Evolutionary conservation across 2,113 vertebrate genomes (phyloP).

Genomic region (Embiotoca jacksoni): DNA sequence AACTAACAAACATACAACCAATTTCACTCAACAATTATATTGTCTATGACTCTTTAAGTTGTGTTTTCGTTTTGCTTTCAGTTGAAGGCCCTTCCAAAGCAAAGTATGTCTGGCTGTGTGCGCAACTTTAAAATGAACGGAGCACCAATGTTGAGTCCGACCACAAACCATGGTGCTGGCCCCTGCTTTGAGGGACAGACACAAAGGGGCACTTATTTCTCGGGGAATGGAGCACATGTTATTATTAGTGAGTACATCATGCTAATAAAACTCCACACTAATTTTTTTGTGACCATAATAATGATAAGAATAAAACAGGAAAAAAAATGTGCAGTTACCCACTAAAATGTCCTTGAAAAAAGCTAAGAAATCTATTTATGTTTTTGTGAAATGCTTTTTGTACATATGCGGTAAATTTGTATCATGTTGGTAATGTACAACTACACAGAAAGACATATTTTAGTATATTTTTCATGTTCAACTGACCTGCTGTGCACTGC

Average conservation of each 20-base stretch:
- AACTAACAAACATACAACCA: background rate
- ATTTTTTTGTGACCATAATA: background rate
- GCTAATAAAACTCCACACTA: too few relatives aligned
- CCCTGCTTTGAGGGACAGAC: constrained; percentile 87
- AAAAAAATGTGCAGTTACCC: too few relatives aligned
- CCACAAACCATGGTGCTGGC: constrained; percentile 82
- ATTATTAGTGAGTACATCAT: constrained; percentile 84
- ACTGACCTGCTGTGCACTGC: too few relatives aligned
- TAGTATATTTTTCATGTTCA: too few relatives aligned
- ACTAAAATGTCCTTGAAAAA: too few relatives aligned
- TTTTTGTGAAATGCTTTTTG: too few relatives aligned
- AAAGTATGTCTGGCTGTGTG: constrained; percentile 91
- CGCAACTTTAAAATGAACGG: constrained; percentile 90
- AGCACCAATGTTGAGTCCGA: constrained; percentile 77
- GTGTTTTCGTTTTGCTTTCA: constrained; percentile 23
- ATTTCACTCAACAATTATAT: background rate
- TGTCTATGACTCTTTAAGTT: background rate
- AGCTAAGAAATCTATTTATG: too few relatives aligned
- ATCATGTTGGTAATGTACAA: too few relatives aligned
- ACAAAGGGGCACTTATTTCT: constrained; percentile 91
- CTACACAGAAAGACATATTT: too few relatives aligned
- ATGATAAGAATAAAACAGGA: background rate
- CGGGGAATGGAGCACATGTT: constrained; percentile 87
- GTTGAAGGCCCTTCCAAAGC: constrained; percentile 87
- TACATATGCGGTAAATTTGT: too few relatives aligned